These are phyloP conservation scores for Pollicipes pollicipes DNA, from an alignment of 1,140 invertebrate genomes.

Conservation along the genomic window DNA sequence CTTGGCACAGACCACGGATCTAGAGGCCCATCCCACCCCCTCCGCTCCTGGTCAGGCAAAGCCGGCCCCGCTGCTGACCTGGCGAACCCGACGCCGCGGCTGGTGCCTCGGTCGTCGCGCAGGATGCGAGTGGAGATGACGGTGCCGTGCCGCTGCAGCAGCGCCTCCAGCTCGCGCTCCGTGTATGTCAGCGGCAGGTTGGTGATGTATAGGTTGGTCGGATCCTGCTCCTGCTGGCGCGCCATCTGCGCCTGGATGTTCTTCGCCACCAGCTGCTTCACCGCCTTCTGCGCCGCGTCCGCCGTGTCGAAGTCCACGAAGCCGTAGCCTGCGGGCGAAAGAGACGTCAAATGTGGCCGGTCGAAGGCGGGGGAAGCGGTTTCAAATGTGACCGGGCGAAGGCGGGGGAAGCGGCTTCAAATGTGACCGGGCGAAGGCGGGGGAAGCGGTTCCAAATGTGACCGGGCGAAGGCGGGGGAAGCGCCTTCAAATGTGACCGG, in stretches of 20 bases:
- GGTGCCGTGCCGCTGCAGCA: constrained; percentile 74
- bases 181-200: constrained; percentile 85
- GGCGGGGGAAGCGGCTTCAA: too few relatives aligned
- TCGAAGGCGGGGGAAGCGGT: too few relatives aligned
- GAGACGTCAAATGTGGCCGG: too few relatives aligned
- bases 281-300: constrained; percentile 78
- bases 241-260: constrained; percentile 99
- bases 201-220: constrained; percentile 97
- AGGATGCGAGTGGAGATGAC: constrained; percentile 94
- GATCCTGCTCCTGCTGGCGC: constrained; percentile 98
- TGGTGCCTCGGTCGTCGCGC: constrained; percentile 73
- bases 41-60: too few relatives aligned
- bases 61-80: constrained; percentile 35
- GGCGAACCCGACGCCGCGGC: constrained; percentile 75
- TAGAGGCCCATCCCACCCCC: not conserved
- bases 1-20: not conserved
- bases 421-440: too few relatives aligned
- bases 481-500: too few relatives aligned
- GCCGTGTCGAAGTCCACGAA: constrained; percentile 98
- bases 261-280: constrained; percentile 85
- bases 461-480: too few relatives aligned
- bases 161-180: constrained; percentile 77
- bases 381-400: too few relatives aligned
- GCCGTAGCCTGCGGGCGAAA: constrained; percentile 66
- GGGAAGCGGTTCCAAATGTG: too few relatives aligned